A percentile compares a stretch with the other conserved stretches of the same genome.
These are phyloP conservation scores for Yasuhikotakia modesta DNA, from an alignment of 2,797 vertebrate species.

Conservation along the genomic window DNA sequence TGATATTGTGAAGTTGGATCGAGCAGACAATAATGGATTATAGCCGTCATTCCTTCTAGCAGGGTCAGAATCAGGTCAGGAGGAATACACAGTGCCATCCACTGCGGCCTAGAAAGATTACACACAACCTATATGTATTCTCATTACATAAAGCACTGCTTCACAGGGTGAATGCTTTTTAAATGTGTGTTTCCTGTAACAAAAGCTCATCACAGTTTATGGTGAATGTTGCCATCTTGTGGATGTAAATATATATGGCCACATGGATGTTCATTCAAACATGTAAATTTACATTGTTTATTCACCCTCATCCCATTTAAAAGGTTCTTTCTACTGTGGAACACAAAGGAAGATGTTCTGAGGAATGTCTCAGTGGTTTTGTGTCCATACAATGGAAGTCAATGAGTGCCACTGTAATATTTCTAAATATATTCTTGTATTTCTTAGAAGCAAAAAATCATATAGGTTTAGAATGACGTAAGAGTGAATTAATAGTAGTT, in stretches of 20 bases:
- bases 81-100: conserved; percentile 94
- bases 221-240: conserved; percentile 64
- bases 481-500: too few relatives aligned
- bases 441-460: too few relatives aligned
- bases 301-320: too few relatives aligned
- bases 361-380: too few relatives aligned
- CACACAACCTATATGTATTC: background rate
- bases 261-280: background rate
- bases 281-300: too few relatives aligned
- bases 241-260: conserved; percentile 26
- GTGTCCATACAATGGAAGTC: too few relatives aligned
- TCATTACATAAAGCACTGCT: background rate
- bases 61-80: conserved; percentile 96
- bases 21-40: conserved; percentile 97
- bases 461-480: too few relatives aligned
- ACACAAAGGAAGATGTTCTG: too few relatives aligned
- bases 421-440: too few relatives aligned
- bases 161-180: background rate
- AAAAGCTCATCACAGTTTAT: conserved; percentile 2
- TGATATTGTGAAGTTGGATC: conserved; percentile 96
- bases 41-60: conserved; percentile 93
- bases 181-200: background rate
- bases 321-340: too few relatives aligned
- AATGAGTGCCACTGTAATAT: too few relatives aligned
- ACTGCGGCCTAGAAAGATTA: conserved; percentile 82